Conservation (phyloP, 2,888 invertebrate species). For the Synergus laeviventris region DNA sequence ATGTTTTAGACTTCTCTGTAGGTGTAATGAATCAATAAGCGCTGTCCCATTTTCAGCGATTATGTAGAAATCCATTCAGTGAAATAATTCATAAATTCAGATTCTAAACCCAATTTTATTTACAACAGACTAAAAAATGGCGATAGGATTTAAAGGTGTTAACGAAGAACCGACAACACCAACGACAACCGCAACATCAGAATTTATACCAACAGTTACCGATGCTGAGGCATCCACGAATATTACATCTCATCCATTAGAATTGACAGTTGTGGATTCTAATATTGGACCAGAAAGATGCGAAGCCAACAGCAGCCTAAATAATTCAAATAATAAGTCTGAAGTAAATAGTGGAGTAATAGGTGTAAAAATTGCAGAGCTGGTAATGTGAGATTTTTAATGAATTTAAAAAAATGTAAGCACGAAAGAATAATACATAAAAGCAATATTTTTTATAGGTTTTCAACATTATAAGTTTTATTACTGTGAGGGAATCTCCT, state of each 20-base stretch:
- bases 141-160: conserved; percentile 22
- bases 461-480: conserved; percentile 26
- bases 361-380: conserved; percentile 21
- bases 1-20: no score
- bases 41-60: no score
- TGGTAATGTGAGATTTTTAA: background rate
- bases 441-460: conserved; percentile 5
- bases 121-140: background rate
- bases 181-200: background rate
- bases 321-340: background rate
- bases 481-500: conserved; percentile 20
- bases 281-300: background rate
- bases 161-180: conserved; percentile 15
- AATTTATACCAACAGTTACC: conserved; percentile 1
- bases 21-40: no score
- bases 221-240: background rate
- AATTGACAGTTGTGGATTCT: conserved; percentile 15
- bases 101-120: background rate
- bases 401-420: background rate
- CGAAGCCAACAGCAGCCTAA: conserved; percentile 7
- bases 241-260: conserved; percentile 12
- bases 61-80: background rate
- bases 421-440: background rate
- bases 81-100: no score
- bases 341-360: conserved; percentile 19